These are phyloP conservation scores for Masnerella sp. DNA, from an alignment of 2,888 invertebrate genomes.

Conservation along the genomic window DNA sequence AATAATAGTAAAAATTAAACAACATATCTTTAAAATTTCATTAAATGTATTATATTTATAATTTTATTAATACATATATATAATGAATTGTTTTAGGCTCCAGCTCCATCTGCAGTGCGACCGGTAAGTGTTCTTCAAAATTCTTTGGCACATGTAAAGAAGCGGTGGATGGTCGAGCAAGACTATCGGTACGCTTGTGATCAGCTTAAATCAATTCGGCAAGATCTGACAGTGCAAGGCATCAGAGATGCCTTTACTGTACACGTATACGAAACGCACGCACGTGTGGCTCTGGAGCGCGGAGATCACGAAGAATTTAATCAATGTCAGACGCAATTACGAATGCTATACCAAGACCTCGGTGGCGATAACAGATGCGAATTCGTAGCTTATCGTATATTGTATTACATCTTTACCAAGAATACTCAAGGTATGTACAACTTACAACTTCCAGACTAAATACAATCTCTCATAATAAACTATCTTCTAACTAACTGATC, in stretches of 20 bases:
- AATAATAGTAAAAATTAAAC: too few relatives aligned
- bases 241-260: slow-evolving; percentile 96
- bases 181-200: slow-evolving; percentile 99
- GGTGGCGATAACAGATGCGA: slow-evolving; percentile 89
- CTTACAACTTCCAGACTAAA: too few relatives aligned
- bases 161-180: slow-evolving; percentile 91
- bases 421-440: slow-evolving; percentile 90
- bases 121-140: slow-evolving; percentile 91
- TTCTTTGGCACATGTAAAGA: slow-evolving; percentile 93
- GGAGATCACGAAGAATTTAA: slow-evolving; percentile 99
- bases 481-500: too few relatives aligned
- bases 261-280: slow-evolving; percentile 99
- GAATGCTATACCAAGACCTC: slow-evolving; percentile 93
- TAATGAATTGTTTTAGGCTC: slow-evolving; percentile 83
- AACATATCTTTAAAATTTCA: too few relatives aligned
- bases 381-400: slow-evolving; percentile 96
- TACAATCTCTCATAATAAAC: too few relatives aligned
- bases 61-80: too few relatives aligned
- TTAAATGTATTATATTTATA: too few relatives aligned
- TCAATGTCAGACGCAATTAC: slow-evolving; percentile 99
- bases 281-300: slow-evolving; percentile 97
- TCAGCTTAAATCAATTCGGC: slow-evolving; percentile 98
- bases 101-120: slow-evolving; percentile 93
- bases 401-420: slow-evolving; percentile 99
- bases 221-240: slow-evolving; percentile 99